Evolutionary conservation across 2,797 vertebrate genomes (phyloP).

Genomic region (Gila robusta): DNA sequence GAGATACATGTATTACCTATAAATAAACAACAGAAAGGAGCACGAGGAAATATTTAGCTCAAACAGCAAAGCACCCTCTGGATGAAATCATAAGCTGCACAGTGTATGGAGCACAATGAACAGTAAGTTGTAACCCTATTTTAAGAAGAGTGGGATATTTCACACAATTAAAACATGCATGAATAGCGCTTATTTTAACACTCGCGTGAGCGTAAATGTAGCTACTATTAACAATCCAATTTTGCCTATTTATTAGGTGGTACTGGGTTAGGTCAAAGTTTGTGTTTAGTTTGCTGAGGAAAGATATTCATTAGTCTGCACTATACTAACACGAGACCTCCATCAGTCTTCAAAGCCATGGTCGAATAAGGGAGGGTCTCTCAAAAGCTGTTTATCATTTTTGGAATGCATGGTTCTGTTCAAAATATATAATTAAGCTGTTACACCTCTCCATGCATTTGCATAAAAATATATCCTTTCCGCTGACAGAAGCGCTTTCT

Average conservation of each 20-base stretch:
- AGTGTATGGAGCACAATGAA: conserved; percentile 15
- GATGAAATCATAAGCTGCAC: not conserved
- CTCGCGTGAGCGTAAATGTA: too few species aligned
- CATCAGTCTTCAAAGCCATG: not conserved
- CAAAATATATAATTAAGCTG: not conserved
- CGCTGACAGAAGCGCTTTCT: not conserved
- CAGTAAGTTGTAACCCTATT: conserved; percentile 21
- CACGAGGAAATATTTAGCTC: not conserved
- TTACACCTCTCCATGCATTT: not conserved
- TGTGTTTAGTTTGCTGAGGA: not conserved
- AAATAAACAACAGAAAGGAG: not conserved
- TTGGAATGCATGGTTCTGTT: not conserved
- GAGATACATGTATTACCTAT: not conserved
- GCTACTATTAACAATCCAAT: not conserved
- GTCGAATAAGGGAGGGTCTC: not conserved
- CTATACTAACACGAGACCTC: not conserved
- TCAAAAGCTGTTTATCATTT: not conserved
- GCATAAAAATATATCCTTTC: not conserved
- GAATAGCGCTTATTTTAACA: not conserved
- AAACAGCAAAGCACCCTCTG: not conserved
- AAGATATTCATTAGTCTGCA: not conserved
- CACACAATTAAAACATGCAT: not conserved
- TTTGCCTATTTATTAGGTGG: not conserved
- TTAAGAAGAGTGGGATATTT: not conserved
- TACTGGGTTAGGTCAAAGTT: not conserved